Conservation (phyloP, 2,888 invertebrate species). For the Orgyia antiqua region DNA sequence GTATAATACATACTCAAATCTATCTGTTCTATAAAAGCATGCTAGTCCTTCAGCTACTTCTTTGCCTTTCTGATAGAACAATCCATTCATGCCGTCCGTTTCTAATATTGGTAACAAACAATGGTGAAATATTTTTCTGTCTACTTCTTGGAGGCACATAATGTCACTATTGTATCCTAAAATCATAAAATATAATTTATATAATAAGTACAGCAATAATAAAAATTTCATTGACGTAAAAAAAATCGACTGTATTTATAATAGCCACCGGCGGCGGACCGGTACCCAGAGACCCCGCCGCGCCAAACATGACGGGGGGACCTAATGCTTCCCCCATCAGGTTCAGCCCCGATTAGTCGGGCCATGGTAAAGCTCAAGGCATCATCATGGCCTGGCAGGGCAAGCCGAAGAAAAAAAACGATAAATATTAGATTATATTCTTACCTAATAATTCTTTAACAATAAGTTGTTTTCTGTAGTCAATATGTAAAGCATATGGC, state of each 20-base stretch:
- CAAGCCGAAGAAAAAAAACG: too few relatives aligned
- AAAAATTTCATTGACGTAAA: too few relatives aligned
- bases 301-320: too few relatives aligned
- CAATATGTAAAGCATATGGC: constrained; percentile 85
- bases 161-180: constrained; percentile 94
- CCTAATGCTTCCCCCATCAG: too few relatives aligned
- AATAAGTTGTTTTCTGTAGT: constrained; percentile 92
- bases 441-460: constrained; percentile 88
- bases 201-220: not conserved
- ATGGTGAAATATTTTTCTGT: constrained; percentile 84
- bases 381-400: too few relatives aligned
- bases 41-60: constrained; percentile 88
- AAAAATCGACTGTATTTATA: too few relatives aligned
- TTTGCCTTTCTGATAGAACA: constrained; percentile 85
- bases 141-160: constrained; percentile 96
- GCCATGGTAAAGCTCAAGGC: too few relatives aligned
- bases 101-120: constrained; percentile 81
- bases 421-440: too few relatives aligned
- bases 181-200: constrained; percentile 11
- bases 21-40: constrained; percentile 83
- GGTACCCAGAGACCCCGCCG: too few relatives aligned
- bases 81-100: constrained; percentile 74
- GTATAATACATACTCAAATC: constrained; percentile 80
- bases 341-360: too few relatives aligned
- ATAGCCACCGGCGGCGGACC: too few relatives aligned